A percentile compares a stretch with the other conserved stretches of the same genome.
phyloP scores from a whole-genome alignment of 2,797 vertebrate species.

The Garrulus glandarius region DNA sequence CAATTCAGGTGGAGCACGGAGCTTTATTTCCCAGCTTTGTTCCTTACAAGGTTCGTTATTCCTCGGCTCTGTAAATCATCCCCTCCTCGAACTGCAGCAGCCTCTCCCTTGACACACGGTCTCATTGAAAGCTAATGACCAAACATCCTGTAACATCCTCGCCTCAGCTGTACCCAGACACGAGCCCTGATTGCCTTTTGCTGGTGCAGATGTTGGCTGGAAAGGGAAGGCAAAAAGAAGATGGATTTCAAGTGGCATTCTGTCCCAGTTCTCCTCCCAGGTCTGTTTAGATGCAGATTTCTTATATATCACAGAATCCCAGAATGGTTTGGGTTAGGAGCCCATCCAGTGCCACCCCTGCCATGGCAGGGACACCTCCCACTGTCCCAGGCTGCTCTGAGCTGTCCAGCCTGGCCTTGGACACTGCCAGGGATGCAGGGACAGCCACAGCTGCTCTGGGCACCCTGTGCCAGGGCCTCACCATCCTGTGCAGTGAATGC shows the following conservation, averaged over 20 bases:
- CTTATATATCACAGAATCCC: not conserved
- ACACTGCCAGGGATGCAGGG: not conserved
- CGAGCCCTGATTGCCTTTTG: not conserved
- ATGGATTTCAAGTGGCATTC: not conserved
- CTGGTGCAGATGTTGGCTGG: not conserved
- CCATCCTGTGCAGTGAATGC: not conserved
- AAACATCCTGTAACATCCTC: conserved; percentile 22
- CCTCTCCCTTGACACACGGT: not conserved
- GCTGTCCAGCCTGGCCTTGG: not conserved
- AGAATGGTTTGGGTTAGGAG: not conserved
- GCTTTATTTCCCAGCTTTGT: conserved; percentile 24
- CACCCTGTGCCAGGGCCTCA: not conserved
- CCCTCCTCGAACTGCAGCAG: not conserved
- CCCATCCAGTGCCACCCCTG: fast-evolving
- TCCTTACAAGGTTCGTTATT: conserved; percentile 38
- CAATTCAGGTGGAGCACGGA: conserved; percentile 34
- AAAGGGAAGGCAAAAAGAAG: not conserved
- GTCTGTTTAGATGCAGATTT: not conserved
- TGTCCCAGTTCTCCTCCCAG: not conserved
- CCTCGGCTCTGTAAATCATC: conserved; percentile 10
- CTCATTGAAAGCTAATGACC: conserved; percentile 25
- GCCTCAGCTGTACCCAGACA: not conserved
- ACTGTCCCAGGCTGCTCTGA: not conserved
- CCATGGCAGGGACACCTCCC: not conserved
- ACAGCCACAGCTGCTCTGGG: not conserved